These are phyloP conservation scores for Drosophila arawakana DNA, from an alignment of 1,140 invertebrate species.

Conservation along the genomic window DNA sequence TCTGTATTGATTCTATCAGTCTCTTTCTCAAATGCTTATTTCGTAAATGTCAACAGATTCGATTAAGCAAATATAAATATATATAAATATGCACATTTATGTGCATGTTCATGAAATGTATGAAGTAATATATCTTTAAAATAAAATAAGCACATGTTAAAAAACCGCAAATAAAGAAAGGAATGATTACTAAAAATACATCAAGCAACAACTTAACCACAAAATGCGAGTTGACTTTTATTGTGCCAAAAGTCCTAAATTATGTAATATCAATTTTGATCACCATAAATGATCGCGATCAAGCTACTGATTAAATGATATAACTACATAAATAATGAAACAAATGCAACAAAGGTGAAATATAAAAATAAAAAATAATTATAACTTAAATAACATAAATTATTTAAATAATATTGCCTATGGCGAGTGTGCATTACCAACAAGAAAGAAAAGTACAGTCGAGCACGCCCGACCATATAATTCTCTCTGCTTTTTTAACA, in stretches of 20 bases:
- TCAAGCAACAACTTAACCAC: constrained; percentile 34
- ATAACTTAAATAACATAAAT: constrained; percentile 45
- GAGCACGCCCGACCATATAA: too few species aligned
- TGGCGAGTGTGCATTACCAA: too few species aligned
- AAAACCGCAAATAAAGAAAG: constrained; percentile 60
- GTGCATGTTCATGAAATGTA: constrained; percentile 25
- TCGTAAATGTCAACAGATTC: constrained; percentile 30
- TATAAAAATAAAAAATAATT: constrained; percentile 49
- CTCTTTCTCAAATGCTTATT: constrained; percentile 23
- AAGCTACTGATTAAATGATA: constrained; percentile 14
- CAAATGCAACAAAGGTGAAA: constrained; percentile 75
- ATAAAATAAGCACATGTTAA: constrained; percentile 73
- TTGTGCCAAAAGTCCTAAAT: constrained; percentile 58
- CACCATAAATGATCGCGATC: constrained; percentile 32
- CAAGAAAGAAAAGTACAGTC: too few species aligned
- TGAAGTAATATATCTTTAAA: constrained; percentile 45
- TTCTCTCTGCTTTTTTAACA: too few species aligned
- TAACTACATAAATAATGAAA: constrained; percentile 20
- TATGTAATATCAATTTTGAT: constrained; percentile 67
- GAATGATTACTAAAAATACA: constrained; percentile 33
- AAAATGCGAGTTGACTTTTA: constrained; percentile 53
- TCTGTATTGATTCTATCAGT: constrained; percentile 12
- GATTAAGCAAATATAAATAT: constrained; percentile 12
- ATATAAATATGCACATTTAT: constrained; percentile 17
- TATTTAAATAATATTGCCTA: not conserved